Base-by-base conservation (phyloP, 2,888 invertebrate species). In the Epistrophe eligans region DNA sequence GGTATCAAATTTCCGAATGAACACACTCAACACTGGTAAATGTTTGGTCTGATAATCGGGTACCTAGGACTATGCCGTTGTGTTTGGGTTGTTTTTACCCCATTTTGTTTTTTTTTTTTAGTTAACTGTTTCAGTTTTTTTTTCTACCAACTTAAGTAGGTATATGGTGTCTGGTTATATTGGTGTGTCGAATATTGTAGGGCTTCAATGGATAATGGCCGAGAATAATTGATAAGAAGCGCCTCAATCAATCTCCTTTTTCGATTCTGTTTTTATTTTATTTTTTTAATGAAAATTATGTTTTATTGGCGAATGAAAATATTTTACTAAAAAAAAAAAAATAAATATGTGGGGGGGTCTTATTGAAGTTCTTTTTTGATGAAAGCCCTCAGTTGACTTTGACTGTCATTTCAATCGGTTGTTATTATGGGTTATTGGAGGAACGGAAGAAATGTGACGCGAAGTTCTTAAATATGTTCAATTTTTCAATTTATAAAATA, bases 1-100 rank as follows among this genome's bases (percentile, higher is more conserved):
- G 50, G 77, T 85, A 85, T 85, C 85, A 71, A 82, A 85, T 85
- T 85, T 85, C 85, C 82, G 82, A 85, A 71, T 79, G 85, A 74
- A 82, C 85, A 85, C 77, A 82, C 85, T 82, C 74, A 35, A 50
- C 43, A 52, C 28, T 71, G 70, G 77, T 79, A 77, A 62, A 79
- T 85, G 74, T 82, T 82, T 82, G 81, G 77, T 73, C 74, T 74
- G 77, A 81, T 85, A 77, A 73, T 74, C 81, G 77, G 52, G 38
- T 11, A 58, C 17, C 6, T 35, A 17, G 3, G 24, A 24, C 35
- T 58, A 50, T 70, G 66, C 45, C 43, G 83, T 70, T 24, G 24
- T 57, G 43, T 52, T 55, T 28, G 43, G 19, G 48, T 73, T 55
- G 32, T 43, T 70, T 64, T 57, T 40, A 15, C 13, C 13, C 62